Evolutionary conservation across 2,113 vertebrate genomes (phyloP), one percentile per base, ranked within the genome.

Genomic region (Megaceryle torquata): DNA sequence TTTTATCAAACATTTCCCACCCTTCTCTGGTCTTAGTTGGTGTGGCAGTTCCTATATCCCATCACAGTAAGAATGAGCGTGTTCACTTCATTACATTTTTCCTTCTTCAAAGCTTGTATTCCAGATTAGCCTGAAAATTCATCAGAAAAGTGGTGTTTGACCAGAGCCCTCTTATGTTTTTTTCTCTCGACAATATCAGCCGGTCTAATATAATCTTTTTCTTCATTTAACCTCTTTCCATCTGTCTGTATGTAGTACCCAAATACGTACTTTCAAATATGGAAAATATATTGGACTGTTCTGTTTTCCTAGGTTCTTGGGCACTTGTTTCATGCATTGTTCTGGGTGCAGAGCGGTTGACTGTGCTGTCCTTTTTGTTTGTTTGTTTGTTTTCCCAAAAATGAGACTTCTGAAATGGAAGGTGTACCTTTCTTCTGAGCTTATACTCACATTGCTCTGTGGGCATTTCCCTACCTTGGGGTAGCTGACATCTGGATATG

Each of bases 1-100:
- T 96, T 96, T 92, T 84, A 95, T 96, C 81, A 91, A 93, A 86
- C 17, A 80, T 80, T 96, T 96, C 94, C 91, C 96, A 94, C 93
- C 87, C 89, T 95, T 85, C 87, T 93, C 87, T 80, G 63, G 24
- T 83, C 88, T 69, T 95, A 41, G 51, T 60, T 44, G 54, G 46
- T 65, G 70, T 67, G 48, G 65, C 53, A 46, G 67, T 24, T 89
- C 78, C 86, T 92, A 31, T 28, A 20, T 25, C 74, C 37, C 3
- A 0, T 50, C n/a, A 7, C 3, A 54, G 57, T 2, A 25, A n/a
- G 70, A 91, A 84, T 8, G 65, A 88, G 44, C 0, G 0, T 4
- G 0, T 53, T 61, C 10, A 5, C 46, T 75, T 51, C 41, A n/a
- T 44, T 78, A 8, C 2, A 0, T 19, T 84, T 91, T 82, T 54